phyloP scores from a whole-genome alignment of 2,888 invertebrate genomes.

The Scaptomyza cyrtandrae region DNA sequence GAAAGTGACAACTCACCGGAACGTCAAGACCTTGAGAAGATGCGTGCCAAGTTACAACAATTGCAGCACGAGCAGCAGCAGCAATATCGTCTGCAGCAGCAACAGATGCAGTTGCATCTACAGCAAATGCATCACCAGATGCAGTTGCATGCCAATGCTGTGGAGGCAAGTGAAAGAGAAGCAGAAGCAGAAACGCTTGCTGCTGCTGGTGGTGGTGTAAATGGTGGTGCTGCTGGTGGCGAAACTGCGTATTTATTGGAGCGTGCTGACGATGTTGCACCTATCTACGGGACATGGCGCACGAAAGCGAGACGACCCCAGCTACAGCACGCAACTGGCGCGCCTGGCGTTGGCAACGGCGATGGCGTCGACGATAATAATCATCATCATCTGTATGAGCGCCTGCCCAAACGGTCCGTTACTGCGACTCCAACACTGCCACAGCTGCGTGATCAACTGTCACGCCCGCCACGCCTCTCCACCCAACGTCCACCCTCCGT shows the following conservation, averaged over 20 bases:
- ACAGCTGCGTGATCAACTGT: conserved; percentile 75
- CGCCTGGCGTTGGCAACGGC: conserved; percentile 16
- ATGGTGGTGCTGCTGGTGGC: conserved; percentile 46
- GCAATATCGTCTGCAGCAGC: conserved; percentile 68
- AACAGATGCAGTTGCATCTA: conserved; percentile 65
- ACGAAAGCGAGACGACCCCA: conserved; percentile 83
- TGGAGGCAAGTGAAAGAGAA: conserved; percentile 19
- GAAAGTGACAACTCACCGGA: conserved; percentile 60
- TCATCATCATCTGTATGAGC: conserved; percentile 79
- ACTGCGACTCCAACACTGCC: conserved; percentile 75
- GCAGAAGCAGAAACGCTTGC: conserved; percentile 7
- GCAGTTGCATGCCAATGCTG: conserved; percentile 63
- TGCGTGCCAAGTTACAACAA: conserved; percentile 81
- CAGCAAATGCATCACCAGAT: conserved; percentile 70
- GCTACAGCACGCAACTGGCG: conserved; percentile 62
- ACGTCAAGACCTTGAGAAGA: conserved; percentile 72
- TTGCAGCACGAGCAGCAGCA: conserved; percentile 74
- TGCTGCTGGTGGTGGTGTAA: conserved; percentile 23
- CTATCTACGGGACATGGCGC: conserved; percentile 83
- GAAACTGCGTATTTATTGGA: conserved; percentile 83
- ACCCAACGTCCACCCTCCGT: conserved; percentile 72
- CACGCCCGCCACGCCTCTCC: conserved; percentile 77
- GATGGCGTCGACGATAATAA: conserved; percentile 56
- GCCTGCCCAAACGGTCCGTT: conserved; percentile 77
- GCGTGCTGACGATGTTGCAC: conserved; percentile 77